Base-by-base conservation (phyloP, 2,797 vertebrate genomes). In the Alcedo atthis region DNA sequence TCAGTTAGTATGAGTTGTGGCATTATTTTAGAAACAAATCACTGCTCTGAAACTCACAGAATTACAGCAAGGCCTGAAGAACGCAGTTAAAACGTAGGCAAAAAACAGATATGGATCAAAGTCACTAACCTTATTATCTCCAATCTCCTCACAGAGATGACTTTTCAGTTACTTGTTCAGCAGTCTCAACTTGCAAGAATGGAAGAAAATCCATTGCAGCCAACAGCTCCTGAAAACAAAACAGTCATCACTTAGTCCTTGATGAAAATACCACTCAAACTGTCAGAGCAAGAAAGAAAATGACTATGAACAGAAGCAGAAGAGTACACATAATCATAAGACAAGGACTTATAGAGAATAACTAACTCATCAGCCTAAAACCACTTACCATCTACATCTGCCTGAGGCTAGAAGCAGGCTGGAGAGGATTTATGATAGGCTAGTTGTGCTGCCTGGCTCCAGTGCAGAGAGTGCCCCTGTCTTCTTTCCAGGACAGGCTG, bases 141-240 rank as follows among this genome's bases (percentile, higher is more conserved):
- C 14, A 21, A 1, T 10, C 19, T 54, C 30, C 9, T 59, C 22
- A 28, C 26, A 26, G 30, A 1, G 2, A 14, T 10, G 33, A 4
- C 24, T 58, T 28, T 22, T 66, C 43, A 46, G 33, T 25, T 55
- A 3, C 14, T 46, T 43, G 3, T 12, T 51, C 30, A 24, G 15
- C 35, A 55, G 7, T 32, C 12, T 42, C 42, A 43, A 1, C 19
- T 26, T n/a, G 7, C 13, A 48, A 24, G 24, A 68, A 46, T 3
- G 2, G 30, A 24, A n/a, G 28, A 33, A n/a, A 4, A 0, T 2
- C 3, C 5, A 58, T 1, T 4, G 6, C 12, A 67, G 5, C 3
- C 9, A 20, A 24, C 19, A 86, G 40, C 15, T 33, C 17, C 58
- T 85, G 33, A 40, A 57, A 70, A 4, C 18, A 66, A 78, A 66